Evolutionary conservation across 2,797 vertebrate genomes (phyloP).

Genomic region (Rhynchotus rufescens): DNA sequence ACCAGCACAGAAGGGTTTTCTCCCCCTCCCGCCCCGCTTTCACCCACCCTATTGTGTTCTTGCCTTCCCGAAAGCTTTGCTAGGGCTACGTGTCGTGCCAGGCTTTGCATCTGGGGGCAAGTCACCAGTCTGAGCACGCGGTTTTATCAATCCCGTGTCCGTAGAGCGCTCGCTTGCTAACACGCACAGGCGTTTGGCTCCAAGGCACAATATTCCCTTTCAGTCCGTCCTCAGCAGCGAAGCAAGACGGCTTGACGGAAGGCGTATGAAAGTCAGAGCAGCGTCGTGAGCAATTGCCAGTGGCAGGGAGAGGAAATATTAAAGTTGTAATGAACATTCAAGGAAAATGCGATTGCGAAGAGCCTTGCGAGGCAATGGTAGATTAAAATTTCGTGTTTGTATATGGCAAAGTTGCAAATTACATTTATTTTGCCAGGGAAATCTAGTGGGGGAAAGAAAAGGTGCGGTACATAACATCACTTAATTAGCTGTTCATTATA

Average conservation of each 20-base stretch:
- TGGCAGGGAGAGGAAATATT: not conserved
- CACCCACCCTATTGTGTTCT: not conserved
- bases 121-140: not conserved
- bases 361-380: not conserved
- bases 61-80: not conserved
- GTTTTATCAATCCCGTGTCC: not conserved
- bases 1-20: not conserved
- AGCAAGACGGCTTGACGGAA: not conserved
- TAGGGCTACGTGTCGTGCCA: not conserved
- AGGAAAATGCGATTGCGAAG: not conserved
- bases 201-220: conserved; percentile 9
- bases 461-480: not conserved
- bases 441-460: not conserved
- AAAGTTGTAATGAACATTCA: not conserved
- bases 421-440: not conserved
- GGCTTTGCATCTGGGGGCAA: not conserved
- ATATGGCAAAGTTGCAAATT: not conserved
- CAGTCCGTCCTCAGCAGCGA: not conserved
- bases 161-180: not conserved
- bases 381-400: not conserved
- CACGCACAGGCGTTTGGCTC: not conserved
- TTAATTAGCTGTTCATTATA: conserved; percentile 18
- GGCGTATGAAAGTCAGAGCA: not conserved
- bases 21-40: too few species aligned
- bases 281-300: not conserved